Evolutionary conservation across 2,888 invertebrate species (phyloP), one percentile per base, ranked within the genome.

Genomic region (Acanthosepion pharaonis): DNA sequence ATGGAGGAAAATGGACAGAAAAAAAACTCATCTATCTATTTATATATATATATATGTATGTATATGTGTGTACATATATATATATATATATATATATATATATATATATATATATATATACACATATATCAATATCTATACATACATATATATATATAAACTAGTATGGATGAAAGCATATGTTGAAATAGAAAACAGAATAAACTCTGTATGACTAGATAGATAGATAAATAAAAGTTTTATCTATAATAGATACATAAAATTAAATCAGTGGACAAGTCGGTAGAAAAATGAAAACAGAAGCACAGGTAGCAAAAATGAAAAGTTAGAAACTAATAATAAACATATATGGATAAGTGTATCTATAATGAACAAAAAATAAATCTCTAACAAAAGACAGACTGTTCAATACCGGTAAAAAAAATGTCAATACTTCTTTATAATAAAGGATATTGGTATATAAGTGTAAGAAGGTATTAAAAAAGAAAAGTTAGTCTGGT

Each of bases 241-340:
- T n/a, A n/a, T 78, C n/a, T 78, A 78, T 78, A 78, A 78, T n/a
- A 78, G 78, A 78, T n/a, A n/a, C 28, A n/a, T 78, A 78, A n/a
- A 8, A 78, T n/a, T 78, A n/a, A 15, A 78, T 15, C 3, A 18
- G 1, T 78, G 9, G n/a, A 78, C n/a, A 78, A 78, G n/a, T 78
- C 11, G n/a, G 1, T n/a, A 78, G n/a, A 78, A 78, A 28, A 78
- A 78, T 78, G 0, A n/a, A 78, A 78, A 78, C 15, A 1, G n/a
- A 78, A 78, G n/a, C 78, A 78, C 78, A n/a, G 2, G n/a, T n/a
- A n/a, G 6, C n/a, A 78, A 78, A 78, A 78, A 78, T 8, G 28
- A 78, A n/a, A 78, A n/a, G 33, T 33, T 33, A 33, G 33, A 33
- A 33, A 33, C 33, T 33, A 33, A 33, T 33, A 33, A 33, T 33